A percentile compares a stretch with the other conserved stretches of the same genome.
phyloP scores from a whole-genome alignment of 2,888 invertebrate species.

The Pedicia rivosa region DNA sequence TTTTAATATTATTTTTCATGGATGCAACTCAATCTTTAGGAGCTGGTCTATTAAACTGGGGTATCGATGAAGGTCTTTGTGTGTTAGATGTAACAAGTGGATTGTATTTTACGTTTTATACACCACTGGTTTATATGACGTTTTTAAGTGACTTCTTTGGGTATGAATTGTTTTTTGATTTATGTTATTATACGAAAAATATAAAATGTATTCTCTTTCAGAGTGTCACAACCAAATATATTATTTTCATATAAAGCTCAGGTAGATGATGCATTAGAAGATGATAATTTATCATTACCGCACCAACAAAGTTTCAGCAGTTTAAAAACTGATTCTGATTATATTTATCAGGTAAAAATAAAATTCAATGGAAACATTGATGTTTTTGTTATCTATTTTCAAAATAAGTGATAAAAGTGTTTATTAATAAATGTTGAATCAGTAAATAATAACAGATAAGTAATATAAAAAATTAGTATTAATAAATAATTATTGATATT shows the following conservation, averaged over 20 bases:
- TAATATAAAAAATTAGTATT: too few relatives aligned
- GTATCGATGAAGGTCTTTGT: conserved; percentile 2
- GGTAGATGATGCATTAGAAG: conserved; percentile 1
- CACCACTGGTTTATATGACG: conserved; percentile 3
- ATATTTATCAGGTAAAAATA: conserved; percentile 1
- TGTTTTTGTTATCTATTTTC: too few relatives aligned
- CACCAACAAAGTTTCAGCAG: conserved; percentile 2
- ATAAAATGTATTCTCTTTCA: background rate
- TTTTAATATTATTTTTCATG: conserved; percentile 1
- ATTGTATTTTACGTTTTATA: conserved; percentile 4
- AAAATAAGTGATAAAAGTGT: too few relatives aligned
- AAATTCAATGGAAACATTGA: too few relatives aligned
- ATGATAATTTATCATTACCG: conserved; percentile 3
- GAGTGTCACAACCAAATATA: conserved; percentile 3
- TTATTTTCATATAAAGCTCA: conserved; percentile 3
- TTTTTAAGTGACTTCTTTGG: conserved; percentile 5
- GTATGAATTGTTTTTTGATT: background rate
- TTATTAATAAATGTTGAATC: too few relatives aligned
- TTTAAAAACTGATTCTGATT: conserved; percentile 3
- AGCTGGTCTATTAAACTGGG: conserved; percentile 2
- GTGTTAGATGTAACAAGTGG: conserved; percentile 4
- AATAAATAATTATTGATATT: too few relatives aligned
- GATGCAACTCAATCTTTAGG: conserved; percentile 2
- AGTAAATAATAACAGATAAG: too few relatives aligned
- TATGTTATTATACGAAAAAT: background rate